Conservation (phyloP, 2,888 invertebrate species). For the Zonitis immaculata region DNA sequence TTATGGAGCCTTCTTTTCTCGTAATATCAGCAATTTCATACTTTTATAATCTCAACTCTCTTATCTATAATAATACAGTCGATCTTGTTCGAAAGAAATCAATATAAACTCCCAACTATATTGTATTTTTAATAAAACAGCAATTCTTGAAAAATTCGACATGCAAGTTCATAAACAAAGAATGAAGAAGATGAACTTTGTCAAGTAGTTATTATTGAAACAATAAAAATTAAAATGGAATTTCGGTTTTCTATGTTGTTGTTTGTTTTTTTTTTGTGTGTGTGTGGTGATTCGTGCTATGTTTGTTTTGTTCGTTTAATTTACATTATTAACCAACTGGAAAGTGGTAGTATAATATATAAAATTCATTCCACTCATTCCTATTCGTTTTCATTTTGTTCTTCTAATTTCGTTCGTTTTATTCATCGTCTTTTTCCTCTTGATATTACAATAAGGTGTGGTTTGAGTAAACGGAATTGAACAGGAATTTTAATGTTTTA, state of each 20-base stretch:
- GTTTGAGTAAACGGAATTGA: constrained; percentile 9
- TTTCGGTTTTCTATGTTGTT: neutral
- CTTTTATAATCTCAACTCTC: neutral
- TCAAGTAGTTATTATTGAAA: too few species aligned
- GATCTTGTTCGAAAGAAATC: neutral
- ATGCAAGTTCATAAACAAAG: too few species aligned
- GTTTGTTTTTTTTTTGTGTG: neutral
- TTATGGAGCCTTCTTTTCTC: too few species aligned
- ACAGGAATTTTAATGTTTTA: constrained; percentile 13
- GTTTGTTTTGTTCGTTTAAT: too few species aligned
- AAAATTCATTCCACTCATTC: constrained; percentile 6
- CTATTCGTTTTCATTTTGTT: neutral
- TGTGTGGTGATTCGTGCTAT: constrained; percentile 10
- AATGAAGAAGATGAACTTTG: too few species aligned
- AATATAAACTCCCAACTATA: neutral
- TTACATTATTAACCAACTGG: constrained; percentile 14
- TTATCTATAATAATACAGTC: neutral
- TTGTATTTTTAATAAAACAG: too few species aligned
- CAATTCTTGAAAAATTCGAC: too few species aligned
- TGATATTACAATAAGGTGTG: constrained; percentile 6
- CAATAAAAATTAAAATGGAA: neutral
- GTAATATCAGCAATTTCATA: neutral
- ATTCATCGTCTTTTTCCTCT: neutral
- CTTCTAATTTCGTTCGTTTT: neutral
- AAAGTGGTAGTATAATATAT: constrained; percentile 11